Evolutionary conservation across 1,140 invertebrate species (phyloP).

Genomic region (Armadillidium nasatum): DNA sequence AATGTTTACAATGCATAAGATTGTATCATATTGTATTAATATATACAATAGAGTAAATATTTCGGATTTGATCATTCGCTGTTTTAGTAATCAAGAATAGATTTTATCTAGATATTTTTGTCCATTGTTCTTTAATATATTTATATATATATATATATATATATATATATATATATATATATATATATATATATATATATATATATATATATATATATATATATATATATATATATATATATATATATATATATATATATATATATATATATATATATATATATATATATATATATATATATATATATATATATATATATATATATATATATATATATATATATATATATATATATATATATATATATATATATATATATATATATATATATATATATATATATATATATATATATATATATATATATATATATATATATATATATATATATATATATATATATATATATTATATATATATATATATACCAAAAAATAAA

Average conservation of each 20-base stretch:
- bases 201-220: slow-evolving; percentile 10
- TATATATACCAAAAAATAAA: too few relatives aligned
- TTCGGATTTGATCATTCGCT: too few relatives aligned
- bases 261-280: slow-evolving; percentile 5
- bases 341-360: neutral
- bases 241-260: slow-evolving; percentile 14
- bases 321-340: neutral
- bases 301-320: slow-evolving; percentile 10
- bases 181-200: neutral
- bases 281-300: slow-evolving; percentile 15
- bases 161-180: slow-evolving; percentile 12
- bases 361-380: neutral
- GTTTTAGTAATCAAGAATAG: too few relatives aligned
- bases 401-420: neutral
- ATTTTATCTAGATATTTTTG: too few relatives aligned
- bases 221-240: slow-evolving; percentile 3
- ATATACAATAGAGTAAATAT: too few relatives aligned
- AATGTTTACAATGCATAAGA: too few relatives aligned
- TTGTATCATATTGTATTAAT: too few relatives aligned
- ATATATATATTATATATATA: too few relatives aligned
- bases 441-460: slow-evolving; percentile 11
- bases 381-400: slow-evolving; percentile 1
- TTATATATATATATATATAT: neutral
- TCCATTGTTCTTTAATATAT: neutral
- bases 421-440: slow-evolving; percentile 7